These are phyloP conservation scores for Oryzias javanicus DNA, from an alignment of 2,113 vertebrate species.

Conservation along the genomic window DNA sequence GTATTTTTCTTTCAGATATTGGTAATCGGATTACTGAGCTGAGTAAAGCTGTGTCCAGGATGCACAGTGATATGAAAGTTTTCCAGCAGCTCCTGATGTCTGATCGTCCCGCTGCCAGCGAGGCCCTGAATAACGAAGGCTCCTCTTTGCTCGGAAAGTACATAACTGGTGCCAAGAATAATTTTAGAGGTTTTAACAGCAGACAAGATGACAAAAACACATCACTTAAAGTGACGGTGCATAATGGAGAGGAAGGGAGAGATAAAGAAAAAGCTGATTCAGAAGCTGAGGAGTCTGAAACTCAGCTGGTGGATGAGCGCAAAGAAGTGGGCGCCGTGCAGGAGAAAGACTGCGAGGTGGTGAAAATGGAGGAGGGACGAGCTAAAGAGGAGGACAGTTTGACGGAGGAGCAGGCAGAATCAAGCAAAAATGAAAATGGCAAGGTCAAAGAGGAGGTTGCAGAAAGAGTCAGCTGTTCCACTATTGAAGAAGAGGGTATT, in stretches of 20 bases:
- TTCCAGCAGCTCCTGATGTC: conserved; percentile 63
- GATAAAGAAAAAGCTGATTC: conserved; percentile 19
- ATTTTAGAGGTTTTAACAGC: conserved; percentile 78
- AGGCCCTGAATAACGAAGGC: conserved; percentile 36
- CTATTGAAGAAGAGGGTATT: conserved; percentile 7
- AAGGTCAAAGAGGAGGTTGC: conserved; percentile 9
- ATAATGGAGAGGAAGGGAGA: conserved; percentile 26
- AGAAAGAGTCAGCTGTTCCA: not conserved
- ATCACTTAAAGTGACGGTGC: conserved; percentile 62
- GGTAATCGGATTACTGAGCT: conserved; percentile 88
- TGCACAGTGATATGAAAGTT: conserved; percentile 79
- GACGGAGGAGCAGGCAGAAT: conserved; percentile 14
- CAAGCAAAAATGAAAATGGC: conserved; percentile 14
- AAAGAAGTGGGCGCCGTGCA: conserved; percentile 9
- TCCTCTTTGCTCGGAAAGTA: conserved; percentile 82
- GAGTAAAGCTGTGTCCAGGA: conserved; percentile 78
- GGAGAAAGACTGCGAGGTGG: conserved; percentile 40
- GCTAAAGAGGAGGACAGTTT: conserved; percentile 6
- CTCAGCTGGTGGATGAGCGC: conserved; percentile 8
- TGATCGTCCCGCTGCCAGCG: not conserved
- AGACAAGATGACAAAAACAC: conserved; percentile 27
- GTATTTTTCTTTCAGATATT: conserved; percentile 69
- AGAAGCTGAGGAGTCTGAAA: conserved; percentile 16
- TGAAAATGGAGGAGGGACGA: conserved; percentile 68
- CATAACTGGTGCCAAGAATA: conserved; percentile 83